These are phyloP conservation scores for Piezodorus guildinii DNA, from an alignment of 1,140 invertebrate species.

Conservation along the genomic window DNA sequence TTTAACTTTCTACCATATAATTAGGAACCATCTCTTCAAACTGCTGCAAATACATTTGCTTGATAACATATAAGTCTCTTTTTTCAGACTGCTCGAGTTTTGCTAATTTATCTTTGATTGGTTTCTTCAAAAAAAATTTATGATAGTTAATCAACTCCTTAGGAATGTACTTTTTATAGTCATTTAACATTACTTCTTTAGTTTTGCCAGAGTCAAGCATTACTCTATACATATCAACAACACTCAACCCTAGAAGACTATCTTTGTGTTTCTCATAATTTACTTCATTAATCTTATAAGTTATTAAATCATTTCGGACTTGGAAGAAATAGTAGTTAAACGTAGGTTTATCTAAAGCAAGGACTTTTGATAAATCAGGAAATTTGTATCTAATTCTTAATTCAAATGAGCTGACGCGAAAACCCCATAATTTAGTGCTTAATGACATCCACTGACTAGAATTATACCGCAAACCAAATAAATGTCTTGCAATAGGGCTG, in stretches of 20 bases:
- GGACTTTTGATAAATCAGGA: conserved; percentile 47
- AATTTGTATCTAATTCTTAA: conserved; percentile 66
- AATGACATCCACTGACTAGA: conserved; percentile 52
- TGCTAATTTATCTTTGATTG: conserved; percentile 53
- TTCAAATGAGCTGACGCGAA: conserved; percentile 46
- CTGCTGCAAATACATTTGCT: conserved; percentile 62
- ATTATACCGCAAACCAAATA: conserved; percentile 57
- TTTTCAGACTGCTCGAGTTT: conserved; percentile 41
- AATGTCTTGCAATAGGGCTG: conserved; percentile 56
- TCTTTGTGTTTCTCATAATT: conserved; percentile 58
- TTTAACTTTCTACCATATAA: conserved; percentile 67
- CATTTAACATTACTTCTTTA: conserved; percentile 51
- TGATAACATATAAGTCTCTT: conserved; percentile 42
- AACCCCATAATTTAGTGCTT: conserved; percentile 40
- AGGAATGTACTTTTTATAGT: conserved; percentile 69
- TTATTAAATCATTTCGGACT: conserved; percentile 62
- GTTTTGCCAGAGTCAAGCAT: conserved; percentile 56
- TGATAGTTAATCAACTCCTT: conserved; percentile 61
- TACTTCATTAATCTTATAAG: conserved; percentile 64
- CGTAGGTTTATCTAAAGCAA: conserved; percentile 53
- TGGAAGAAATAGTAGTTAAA: conserved; percentile 80
- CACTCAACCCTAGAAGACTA: conserved; percentile 66
- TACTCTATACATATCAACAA: conserved; percentile 72
- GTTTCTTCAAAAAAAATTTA: conserved; percentile 59
- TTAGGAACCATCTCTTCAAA: conserved; percentile 63